Conservation (phyloP, 2,888 invertebrate species). For the Ormyrus pomaceus region DNA sequence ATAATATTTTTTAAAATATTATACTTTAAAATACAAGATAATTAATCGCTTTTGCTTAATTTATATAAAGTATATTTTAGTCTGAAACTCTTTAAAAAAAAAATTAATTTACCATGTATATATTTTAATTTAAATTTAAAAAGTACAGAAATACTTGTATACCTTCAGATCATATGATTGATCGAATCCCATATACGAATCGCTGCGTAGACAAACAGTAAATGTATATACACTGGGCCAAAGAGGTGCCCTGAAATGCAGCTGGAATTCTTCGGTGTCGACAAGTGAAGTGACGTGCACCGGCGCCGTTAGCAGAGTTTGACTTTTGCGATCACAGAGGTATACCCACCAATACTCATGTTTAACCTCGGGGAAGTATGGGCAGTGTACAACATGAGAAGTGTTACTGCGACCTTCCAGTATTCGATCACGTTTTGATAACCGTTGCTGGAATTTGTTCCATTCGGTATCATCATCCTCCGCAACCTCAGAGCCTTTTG, state of each 20-base stretch:
- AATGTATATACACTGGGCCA: conserved; percentile 96
- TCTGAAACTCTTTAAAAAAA: conserved; percentile 10
- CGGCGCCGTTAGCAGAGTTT: conserved; percentile 93
- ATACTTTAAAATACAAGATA: background rate
- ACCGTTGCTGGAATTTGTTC: conserved; percentile 90
- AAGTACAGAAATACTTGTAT: conserved; percentile 32
- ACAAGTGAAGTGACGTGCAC: conserved; percentile 95
- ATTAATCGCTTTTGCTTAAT: background rate
- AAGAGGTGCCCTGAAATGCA: conserved; percentile 94
- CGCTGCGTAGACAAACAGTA: conserved; percentile 91
- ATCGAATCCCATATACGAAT: conserved; percentile 98
- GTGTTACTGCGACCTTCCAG: conserved; percentile 95
- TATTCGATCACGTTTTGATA: conserved; percentile 90
- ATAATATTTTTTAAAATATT: conserved; percentile 16
- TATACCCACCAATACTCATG: conserved; percentile 99
- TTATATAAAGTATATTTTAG: too few relatives aligned
- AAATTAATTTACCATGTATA: background rate
- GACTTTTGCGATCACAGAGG: conserved; percentile 95
- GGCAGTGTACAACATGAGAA: conserved; percentile 98
- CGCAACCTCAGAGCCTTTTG: conserved; percentile 74
- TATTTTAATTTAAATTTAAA: background rate
- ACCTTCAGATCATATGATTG: conserved; percentile 95
- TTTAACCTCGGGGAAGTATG: conserved; percentile 95
- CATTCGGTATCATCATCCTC: conserved; percentile 91
- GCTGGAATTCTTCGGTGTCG: conserved; percentile 91